Base-by-base conservation (phyloP, 2,113 vertebrate species). In the Leucopternis melanops region DNA sequence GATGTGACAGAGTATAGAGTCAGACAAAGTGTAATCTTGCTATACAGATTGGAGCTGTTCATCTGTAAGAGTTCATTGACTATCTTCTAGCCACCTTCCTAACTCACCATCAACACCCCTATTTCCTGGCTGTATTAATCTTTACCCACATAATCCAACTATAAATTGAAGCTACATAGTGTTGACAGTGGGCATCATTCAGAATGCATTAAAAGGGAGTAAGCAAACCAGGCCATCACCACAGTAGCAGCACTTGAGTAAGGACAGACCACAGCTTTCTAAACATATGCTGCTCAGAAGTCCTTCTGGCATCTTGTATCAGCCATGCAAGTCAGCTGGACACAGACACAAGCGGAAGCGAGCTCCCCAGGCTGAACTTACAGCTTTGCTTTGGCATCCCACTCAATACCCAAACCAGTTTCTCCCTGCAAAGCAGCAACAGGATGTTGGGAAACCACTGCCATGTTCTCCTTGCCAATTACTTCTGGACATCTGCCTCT, bases 341-440 rank as follows among this genome's bases (percentile, higher is more conserved):
- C 23, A 27, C 32, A 2, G 26, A 38, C 14, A 15, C 0, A 3
- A 58, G 58, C 4, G 1, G 23, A 74, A 69, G 10, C 7, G 6
- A 84, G 32, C 10, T 58, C 62, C 50, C 12, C 15, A 54, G 44
- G n/a, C 34, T 78, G 38, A 59, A 59, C 25, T 50, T 18, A 34
- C 1, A 0, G 38, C 29, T 71, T 40, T 16, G 8, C 31, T 55
- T 29, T 9, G n/a, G 16, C 79, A 79, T n/a, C 36, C n/a, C 0
- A 3, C 65, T 27, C 49, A 62, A 57, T 29, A 55, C 2, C 16
- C 32, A 78, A 87, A 55, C 26, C 40, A 78, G 26, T 26, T 61
- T 26, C 40, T 36, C 67, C 50, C 32, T 38, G 34, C 65, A 78
- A 38, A 72, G 78, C 32, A 47, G 44, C 25, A 86, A 17, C 25